Percentiles rank a stretch among this genome's conserved stretches.
These are phyloP conservation scores for Oncorhynchus gorbuscha DNA, from an alignment of 2,113 vertebrate species.

Conservation along the genomic window DNA sequence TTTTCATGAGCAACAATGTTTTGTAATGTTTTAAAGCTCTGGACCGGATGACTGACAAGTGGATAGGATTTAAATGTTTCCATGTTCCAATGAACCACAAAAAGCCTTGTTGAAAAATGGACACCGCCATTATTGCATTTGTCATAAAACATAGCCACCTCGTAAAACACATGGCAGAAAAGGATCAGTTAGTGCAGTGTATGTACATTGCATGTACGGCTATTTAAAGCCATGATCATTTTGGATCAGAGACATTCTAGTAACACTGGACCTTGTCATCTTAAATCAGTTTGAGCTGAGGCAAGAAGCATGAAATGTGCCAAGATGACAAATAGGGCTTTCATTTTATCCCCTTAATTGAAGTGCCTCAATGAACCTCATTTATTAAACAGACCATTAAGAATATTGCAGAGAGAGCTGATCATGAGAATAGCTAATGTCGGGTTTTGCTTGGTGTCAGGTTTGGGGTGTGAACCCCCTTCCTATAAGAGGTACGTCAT, in stretches of 20 bases:
- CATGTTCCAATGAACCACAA: no score
- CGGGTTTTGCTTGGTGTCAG: background rate
- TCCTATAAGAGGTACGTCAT: background rate
- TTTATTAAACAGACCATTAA: conserved; percentile 23
- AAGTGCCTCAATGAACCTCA: conserved; percentile 5
- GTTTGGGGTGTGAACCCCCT: background rate
- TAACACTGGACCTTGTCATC: background rate
- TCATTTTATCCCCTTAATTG: background rate
- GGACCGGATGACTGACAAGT: no score
- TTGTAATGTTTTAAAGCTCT: no score
- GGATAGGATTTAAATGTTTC: no score
- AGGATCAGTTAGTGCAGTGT: background rate
- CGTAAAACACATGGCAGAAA: background rate
- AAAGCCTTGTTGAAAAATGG: no score
- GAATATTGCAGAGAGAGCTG: conserved; percentile 4
- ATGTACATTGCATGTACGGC: no score
- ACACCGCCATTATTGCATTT: background rate
- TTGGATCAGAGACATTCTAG: background rate
- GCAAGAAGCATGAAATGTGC: background rate
- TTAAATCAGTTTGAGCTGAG: background rate
- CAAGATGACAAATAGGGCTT: background rate
- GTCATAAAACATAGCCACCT: background rate
- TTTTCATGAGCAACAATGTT: no score
- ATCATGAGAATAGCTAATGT: background rate
- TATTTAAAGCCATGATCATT: background rate